A percentile compares a stretch with the other conserved stretches of the same genome.
These are phyloP conservation scores for Vicugna pacos DNA, from an alignment of 2,113 vertebrate genomes.

Conservation along the genomic window DNA sequence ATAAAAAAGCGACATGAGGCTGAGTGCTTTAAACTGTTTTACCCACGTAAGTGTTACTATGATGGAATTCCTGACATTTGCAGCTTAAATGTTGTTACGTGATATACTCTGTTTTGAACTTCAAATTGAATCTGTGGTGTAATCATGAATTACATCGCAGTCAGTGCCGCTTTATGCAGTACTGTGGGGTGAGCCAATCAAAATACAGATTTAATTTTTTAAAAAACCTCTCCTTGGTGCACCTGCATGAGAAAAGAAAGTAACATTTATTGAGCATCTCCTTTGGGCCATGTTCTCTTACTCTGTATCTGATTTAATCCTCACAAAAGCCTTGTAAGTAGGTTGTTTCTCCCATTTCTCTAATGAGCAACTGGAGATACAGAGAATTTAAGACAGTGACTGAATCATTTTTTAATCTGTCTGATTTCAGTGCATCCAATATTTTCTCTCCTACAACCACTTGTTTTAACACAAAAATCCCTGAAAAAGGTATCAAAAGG, in stretches of 20 bases:
- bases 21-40: neutral
- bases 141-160: neutral
- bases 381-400: neutral
- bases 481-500: neutral
- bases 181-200: neutral
- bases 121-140: neutral
- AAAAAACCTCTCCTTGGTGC: neutral
- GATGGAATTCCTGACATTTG: neutral
- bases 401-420: neutral
- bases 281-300: neutral
- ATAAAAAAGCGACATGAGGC: no score
- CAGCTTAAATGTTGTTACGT: neutral
- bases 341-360: neutral
- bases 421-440: neutral
- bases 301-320: neutral
- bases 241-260: neutral
- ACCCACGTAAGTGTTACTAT: neutral
- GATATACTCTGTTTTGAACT: neutral
- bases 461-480: neutral
- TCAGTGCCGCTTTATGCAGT: neutral
- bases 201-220: neutral
- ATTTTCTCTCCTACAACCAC: constrained; percentile 4
- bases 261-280: neutral
- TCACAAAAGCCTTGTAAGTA: neutral
- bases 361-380: neutral